A percentile compares a stretch with the other conserved stretches of the same genome.
phyloP scores from a whole-genome alignment of 2,888 invertebrate genomes.

The Drosophila fungiperda region DNA sequence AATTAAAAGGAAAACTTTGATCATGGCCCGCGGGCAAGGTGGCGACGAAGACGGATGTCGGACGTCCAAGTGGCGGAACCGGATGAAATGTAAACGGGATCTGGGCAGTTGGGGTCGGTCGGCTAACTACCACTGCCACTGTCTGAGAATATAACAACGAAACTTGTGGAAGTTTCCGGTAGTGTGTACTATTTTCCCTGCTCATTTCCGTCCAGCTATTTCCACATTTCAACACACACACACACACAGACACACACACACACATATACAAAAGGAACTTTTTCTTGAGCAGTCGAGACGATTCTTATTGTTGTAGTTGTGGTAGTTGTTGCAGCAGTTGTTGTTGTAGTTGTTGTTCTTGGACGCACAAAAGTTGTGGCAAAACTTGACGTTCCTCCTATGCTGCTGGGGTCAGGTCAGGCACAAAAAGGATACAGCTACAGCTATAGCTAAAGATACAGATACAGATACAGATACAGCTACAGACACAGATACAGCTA shows the following conservation, averaged over 20 bases:
- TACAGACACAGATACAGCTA: conserved; percentile 11
- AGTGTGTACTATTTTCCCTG: conserved; percentile 81
- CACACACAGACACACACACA: conserved; percentile 23
- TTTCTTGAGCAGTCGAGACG: conserved; percentile 48
- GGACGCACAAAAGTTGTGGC: conserved; percentile 63
- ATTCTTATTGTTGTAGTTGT: conserved; percentile 50
- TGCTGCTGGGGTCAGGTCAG: conserved; percentile 47
- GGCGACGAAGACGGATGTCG: conserved; percentile 26
- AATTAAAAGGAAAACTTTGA: conserved; percentile 81
- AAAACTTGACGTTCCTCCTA: conserved; percentile 46
- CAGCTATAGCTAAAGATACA: conserved; percentile 15
- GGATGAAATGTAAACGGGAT: conserved; percentile 6
- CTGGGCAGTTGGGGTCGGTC: not conserved
- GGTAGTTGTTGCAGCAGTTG: conserved; percentile 6
- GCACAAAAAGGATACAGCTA: conserved; percentile 13
- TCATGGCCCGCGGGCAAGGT: conserved; percentile 71
- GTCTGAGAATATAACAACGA: conserved; percentile 67
- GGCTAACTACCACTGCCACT: conserved; percentile 32
- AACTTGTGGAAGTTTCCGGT: conserved; percentile 79
- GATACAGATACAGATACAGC: conserved; percentile 4
- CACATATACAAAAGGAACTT: conserved; percentile 51
- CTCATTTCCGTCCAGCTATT: conserved; percentile 78
- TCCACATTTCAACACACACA: conserved; percentile 63
- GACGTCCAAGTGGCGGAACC: conserved; percentile 36
- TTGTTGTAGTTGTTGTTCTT: conserved; percentile 55